Percentiles rank a stretch among this genome's conserved stretches.
phyloP scores from a whole-genome alignment of 2,888 invertebrate genomes.

The Blomia tropicalis region DNA sequence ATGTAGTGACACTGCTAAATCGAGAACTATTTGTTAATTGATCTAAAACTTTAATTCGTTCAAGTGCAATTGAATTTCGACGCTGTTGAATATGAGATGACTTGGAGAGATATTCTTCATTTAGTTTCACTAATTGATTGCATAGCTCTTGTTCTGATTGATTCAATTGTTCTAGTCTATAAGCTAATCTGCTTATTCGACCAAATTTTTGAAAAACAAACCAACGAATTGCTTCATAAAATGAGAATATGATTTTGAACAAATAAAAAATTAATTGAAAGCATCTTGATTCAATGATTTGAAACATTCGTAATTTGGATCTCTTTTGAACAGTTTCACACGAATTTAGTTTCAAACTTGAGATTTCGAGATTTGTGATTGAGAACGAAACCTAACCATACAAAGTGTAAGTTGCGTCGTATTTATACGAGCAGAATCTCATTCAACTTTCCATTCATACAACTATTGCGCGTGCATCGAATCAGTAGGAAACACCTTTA shows the following conservation, averaged over 20 bases:
- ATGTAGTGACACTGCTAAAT: background rate
- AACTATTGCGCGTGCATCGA: too few species aligned
- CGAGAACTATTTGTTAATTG: background rate
- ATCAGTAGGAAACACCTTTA: too few species aligned
- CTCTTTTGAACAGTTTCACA: too few species aligned
- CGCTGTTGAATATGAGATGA: background rate
- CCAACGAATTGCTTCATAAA: background rate
- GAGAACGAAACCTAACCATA: too few species aligned
- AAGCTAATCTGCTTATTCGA: background rate
- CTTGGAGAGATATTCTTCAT: background rate
- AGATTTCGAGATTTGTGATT: too few species aligned
- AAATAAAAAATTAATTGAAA: background rate
- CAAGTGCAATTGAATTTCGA: background rate
- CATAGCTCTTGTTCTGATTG: background rate
- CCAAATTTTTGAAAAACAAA: background rate
- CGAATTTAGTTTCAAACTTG: too few species aligned
- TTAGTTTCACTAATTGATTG: background rate
- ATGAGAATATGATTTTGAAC: background rate
- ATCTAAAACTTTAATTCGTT: slow-evolving; percentile 1
- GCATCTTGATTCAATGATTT: too few species aligned
- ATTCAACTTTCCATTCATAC: too few species aligned
- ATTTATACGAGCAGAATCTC: too few species aligned
- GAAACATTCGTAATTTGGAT: too few species aligned
- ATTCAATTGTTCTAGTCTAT: slow-evolving; percentile 1
- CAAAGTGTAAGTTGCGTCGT: too few species aligned